Evolutionary conservation across 2,797 vertebrate species (phyloP).

Genomic region (Natrix natrix): DNA sequence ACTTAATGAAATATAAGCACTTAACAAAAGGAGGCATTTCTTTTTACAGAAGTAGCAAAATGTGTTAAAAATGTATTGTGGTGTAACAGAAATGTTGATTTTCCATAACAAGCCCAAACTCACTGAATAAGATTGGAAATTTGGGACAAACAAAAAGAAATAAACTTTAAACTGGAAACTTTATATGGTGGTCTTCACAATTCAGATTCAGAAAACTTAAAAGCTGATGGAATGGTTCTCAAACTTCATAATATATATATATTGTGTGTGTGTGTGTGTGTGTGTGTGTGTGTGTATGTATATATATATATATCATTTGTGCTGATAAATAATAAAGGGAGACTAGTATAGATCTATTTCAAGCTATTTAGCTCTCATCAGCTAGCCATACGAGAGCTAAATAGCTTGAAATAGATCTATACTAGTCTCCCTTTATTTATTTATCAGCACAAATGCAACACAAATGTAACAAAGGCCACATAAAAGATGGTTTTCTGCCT

Average conservation of each 20-base stretch:
- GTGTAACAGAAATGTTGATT: neutral
- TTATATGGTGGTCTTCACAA: neutral
- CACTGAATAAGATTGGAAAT: neutral
- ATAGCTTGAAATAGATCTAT: too few species aligned
- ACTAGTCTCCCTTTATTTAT: too few species aligned
- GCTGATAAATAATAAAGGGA: too few species aligned
- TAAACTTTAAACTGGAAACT: neutral
- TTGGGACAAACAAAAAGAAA: neutral
- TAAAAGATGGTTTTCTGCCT: too few species aligned
- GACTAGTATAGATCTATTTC: too few species aligned
- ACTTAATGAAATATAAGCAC: neutral
- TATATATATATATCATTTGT: too few species aligned
- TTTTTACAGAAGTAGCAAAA: neutral
- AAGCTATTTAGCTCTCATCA: too few species aligned
- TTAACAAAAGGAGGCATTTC: neutral
- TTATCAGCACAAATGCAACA: too few species aligned
- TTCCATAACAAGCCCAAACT: neutral
- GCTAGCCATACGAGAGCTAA: too few species aligned
- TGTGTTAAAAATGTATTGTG: neutral
- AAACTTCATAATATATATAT: neutral
- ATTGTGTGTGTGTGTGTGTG: too few species aligned
- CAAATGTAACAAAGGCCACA: too few species aligned
- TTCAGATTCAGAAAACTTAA: neutral
- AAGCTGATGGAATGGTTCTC: neutral
- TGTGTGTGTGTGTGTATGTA: too few species aligned